Conservation (phyloP, 1,140 invertebrate species). For the Venturia canescens region DNA sequence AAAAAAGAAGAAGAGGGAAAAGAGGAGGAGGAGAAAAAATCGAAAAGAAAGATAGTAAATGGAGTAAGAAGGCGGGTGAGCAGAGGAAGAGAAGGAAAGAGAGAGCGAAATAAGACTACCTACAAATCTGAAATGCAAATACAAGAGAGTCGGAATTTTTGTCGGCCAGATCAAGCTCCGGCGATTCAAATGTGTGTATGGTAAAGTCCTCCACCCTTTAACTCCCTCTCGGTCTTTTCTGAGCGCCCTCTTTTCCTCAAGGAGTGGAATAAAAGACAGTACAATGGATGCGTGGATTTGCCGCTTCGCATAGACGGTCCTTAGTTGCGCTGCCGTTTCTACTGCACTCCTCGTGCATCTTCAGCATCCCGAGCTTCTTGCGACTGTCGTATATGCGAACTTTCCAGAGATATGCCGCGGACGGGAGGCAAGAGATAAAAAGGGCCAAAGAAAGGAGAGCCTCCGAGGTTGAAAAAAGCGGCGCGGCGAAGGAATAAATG, state of each 20-base stretch:
- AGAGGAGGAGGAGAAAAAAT: constrained; percentile 24
- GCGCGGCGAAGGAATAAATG: constrained; percentile 10
- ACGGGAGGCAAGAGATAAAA: neutral
- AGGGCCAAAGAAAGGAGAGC: neutral
- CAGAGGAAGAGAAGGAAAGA: constrained; percentile 34
- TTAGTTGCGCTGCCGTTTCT: constrained; percentile 49
- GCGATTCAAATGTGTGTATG: constrained; percentile 59
- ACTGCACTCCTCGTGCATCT: constrained; percentile 39
- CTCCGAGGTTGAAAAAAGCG: neutral
- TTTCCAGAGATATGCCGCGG: constrained; percentile 12
- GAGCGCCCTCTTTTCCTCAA: constrained; percentile 16
- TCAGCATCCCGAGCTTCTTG: neutral
- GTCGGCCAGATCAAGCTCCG: constrained; percentile 62
- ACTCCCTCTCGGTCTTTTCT: neutral
- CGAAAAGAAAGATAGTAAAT: constrained; percentile 30
- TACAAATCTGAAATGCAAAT: constrained; percentile 69
- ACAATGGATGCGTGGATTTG: constrained; percentile 59
- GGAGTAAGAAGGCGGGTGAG: constrained; percentile 28
- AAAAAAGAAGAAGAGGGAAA: constrained; percentile 40
- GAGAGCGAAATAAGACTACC: constrained; percentile 51
- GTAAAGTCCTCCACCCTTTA: constrained; percentile 25
- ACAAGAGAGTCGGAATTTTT: constrained; percentile 57
- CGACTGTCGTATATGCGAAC: neutral
- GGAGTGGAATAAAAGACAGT: constrained; percentile 61
- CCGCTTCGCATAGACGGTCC: constrained; percentile 53